Conservation (phyloP, 2,797 vertebrate species). For the Megaceryle alcyon region DNA sequence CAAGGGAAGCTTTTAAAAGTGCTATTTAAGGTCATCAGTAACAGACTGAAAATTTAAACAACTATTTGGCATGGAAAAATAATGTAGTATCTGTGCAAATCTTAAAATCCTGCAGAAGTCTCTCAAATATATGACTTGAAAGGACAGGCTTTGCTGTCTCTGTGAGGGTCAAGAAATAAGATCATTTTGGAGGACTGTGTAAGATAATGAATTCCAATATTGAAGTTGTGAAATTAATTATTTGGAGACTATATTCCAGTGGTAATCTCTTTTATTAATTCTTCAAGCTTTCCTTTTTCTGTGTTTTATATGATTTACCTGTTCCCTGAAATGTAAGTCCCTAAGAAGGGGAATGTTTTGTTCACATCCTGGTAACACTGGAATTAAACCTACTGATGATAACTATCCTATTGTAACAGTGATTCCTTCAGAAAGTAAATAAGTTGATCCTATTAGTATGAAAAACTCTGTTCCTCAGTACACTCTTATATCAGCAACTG, state of each 20-base stretch:
- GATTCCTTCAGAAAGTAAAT: not conserved
- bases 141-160: not conserved
- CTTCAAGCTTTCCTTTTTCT: not conserved
- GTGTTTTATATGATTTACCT: not conserved
- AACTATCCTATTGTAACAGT: not conserved
- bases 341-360: not conserved
- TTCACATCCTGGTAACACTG: not conserved
- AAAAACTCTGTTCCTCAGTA: not conserved
- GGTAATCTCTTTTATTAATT: conserved; percentile 7
- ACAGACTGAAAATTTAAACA: not conserved
- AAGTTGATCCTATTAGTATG: not conserved
- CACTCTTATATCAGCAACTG: conserved; percentile 12
- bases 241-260: not conserved
- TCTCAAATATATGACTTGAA: not conserved
- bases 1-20: not conserved
- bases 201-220: conserved; percentile 3
- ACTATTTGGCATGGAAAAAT: not conserved
- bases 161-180: conserved; percentile 12
- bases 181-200: not conserved
- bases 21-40: not conserved
- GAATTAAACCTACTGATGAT: not conserved
- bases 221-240: conserved; percentile 31
- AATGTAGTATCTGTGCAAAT: not conserved
- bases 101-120: not conserved
- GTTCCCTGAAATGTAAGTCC: not conserved